A percentile compares a stretch with the other conserved stretches of the same genome.
These are phyloP conservation scores for Aptenodytes patagonicus DNA, from an alignment of 2,113 vertebrate genomes.

Conservation along the genomic window DNA sequence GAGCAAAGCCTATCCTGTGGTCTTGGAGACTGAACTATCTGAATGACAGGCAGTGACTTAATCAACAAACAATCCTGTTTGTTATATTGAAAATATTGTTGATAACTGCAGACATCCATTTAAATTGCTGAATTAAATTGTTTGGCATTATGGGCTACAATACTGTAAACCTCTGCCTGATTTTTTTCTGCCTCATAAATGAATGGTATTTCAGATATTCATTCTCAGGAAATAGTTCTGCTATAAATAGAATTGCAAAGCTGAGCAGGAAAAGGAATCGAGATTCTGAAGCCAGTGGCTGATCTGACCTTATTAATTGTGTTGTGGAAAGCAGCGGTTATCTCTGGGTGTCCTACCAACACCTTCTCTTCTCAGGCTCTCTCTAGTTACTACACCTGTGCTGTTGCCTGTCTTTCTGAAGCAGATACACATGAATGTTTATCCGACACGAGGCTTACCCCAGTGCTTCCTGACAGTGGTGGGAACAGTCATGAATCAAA, in stretches of 20 bases:
- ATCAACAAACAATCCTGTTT: not conserved
- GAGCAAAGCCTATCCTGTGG: not conserved
- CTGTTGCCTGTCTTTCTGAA: not conserved
- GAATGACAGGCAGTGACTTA: not conserved
- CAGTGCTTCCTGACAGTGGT: not conserved
- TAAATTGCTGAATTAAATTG: not conserved
- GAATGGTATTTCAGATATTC: conserved; percentile 68
- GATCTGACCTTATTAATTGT: not conserved
- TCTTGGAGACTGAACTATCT: not conserved
- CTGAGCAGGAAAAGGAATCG: conserved; percentile 37
- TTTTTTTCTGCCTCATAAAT: conserved; percentile 41
- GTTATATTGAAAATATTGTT: not conserved
- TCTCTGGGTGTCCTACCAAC: not conserved
- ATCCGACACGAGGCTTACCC: not conserved
- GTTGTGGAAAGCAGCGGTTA: not conserved
- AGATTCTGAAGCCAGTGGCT: not conserved
- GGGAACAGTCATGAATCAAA: not conserved
- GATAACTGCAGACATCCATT: not conserved
- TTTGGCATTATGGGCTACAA: not conserved
- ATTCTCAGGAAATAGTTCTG: conserved; percentile 66
- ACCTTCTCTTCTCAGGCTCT: not conserved
- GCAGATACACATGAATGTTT: not conserved
- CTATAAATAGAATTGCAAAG: conserved; percentile 65
- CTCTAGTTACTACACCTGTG: not conserved
- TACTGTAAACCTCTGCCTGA: conserved; percentile 15